A percentile compares a stretch with the other conserved stretches of the same genome.
These are phyloP conservation scores for Panopea generosa DNA, from an alignment of 2,888 invertebrate genomes.

Conservation along the genomic window DNA sequence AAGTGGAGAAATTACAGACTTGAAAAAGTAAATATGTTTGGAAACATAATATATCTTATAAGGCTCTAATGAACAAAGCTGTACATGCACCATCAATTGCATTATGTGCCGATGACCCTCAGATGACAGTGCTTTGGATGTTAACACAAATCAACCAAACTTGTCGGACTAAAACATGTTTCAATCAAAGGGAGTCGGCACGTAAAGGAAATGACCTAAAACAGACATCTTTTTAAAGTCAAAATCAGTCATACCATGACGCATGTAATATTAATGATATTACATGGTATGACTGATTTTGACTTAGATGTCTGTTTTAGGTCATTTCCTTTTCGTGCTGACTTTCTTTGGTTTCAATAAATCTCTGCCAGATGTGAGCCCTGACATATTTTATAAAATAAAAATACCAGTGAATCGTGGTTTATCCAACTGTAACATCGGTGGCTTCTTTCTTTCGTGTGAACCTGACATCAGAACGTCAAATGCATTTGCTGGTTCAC, in stretches of 20 bases:
- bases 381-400: constrained; percentile 10
- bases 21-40: constrained; percentile 6
- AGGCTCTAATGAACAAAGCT: constrained; percentile 12
- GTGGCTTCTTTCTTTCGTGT: constrained; percentile 25
- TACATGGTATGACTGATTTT: no score
- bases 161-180: constrained; percentile 26
- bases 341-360: no score
- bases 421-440: constrained; percentile 24
- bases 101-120: constrained; percentile 22
- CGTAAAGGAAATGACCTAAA: no score
- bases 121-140: constrained; percentile 25
- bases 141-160: constrained; percentile 26
- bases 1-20: constrained; percentile 9
- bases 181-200: constrained; percentile 11
- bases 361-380: no score
- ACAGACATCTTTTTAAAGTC: no score
- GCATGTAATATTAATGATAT: no score
- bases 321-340: no score
- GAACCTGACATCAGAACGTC: constrained; percentile 30
- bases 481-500: constrained; percentile 27
- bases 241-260: no score
- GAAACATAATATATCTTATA: constrained; percentile 9
- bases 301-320: no score
- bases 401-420: constrained; percentile 28
- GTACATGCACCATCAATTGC: constrained; percentile 19